Conservation (phyloP, 2,113 vertebrate genomes). For the Tenebrosternarchus preto region DNA sequence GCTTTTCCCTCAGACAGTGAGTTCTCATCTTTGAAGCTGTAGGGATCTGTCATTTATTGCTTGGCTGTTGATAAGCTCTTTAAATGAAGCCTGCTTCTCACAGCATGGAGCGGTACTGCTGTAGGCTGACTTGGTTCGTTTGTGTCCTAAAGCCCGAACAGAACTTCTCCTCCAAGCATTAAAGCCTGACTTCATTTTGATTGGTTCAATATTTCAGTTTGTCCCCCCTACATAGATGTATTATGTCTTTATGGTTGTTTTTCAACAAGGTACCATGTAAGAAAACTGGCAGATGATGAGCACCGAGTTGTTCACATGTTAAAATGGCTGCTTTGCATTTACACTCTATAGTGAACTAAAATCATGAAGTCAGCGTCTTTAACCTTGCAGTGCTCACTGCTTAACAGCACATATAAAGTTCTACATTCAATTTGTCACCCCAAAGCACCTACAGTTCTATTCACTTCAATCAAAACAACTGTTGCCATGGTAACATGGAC, state of each 20-base stretch:
- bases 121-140: neutral
- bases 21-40: neutral
- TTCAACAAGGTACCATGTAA: too few relatives aligned
- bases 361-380: neutral
- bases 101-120: neutral
- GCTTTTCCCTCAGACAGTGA: neutral
- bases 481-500: slow-evolving; percentile 67
- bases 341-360: neutral
- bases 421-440: slow-evolving; percentile 47
- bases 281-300: neutral
- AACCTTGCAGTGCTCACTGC: slow-evolving; percentile 4
- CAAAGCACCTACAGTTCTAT: slow-evolving; percentile 53
- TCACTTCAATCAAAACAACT: slow-evolving; percentile 63
- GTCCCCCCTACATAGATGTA: too few relatives aligned
- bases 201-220: too few relatives aligned
- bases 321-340: neutral
- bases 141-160: neutral
- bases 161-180: neutral
- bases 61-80: neutral
- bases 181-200: too few relatives aligned
- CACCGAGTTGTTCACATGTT: neutral
- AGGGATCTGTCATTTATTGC: neutral
- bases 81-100: neutral
- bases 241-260: too few relatives aligned
- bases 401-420: slow-evolving; percentile 47